Conservation (phyloP, 1,140 invertebrate species). For the Aradophagus sp. region DNA sequence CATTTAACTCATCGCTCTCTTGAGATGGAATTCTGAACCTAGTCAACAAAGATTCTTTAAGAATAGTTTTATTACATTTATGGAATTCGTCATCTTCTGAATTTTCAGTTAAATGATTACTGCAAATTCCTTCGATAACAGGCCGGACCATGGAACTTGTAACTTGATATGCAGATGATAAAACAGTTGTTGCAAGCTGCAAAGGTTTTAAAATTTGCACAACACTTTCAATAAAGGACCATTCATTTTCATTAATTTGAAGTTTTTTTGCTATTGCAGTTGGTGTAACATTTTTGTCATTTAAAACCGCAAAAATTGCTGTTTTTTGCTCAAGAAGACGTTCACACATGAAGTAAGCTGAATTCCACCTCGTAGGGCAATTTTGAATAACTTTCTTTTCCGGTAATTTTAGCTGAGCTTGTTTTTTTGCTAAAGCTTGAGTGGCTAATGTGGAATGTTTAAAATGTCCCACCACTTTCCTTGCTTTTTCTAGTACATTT, state of each 20-base stretch:
- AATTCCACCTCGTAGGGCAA: conserved; percentile 37
- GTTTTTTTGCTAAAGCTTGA: conserved; percentile 27
- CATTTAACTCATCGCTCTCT: not conserved
- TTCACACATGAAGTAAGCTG: conserved; percentile 22
- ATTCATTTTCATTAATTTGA: conserved; percentile 28
- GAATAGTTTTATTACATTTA: not conserved
- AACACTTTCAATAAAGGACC: not conserved
- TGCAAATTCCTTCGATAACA: not conserved
- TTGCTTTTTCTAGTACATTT: not conserved
- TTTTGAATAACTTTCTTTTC: conserved; percentile 32
- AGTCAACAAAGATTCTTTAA: not conserved
- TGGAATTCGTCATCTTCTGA: not conserved
- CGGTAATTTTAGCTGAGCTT: conserved; percentile 30
- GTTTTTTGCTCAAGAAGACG: conserved; percentile 13
- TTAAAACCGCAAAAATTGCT: conserved; percentile 22
- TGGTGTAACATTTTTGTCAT: conserved; percentile 18
- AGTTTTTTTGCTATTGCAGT: conserved; percentile 13
- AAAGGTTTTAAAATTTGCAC: conserved; percentile 11
- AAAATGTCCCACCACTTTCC: conserved; percentile 48
- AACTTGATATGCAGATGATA: not conserved
- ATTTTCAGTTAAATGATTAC: conserved; percentile 4
- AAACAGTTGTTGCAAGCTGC: conserved; percentile 1
- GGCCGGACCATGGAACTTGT: conserved; percentile 12
- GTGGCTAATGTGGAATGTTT: conserved; percentile 33
- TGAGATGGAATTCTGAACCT: not conserved